Conservation (phyloP, 1,140 invertebrate species). For the Spodoptera litura region DNA sequence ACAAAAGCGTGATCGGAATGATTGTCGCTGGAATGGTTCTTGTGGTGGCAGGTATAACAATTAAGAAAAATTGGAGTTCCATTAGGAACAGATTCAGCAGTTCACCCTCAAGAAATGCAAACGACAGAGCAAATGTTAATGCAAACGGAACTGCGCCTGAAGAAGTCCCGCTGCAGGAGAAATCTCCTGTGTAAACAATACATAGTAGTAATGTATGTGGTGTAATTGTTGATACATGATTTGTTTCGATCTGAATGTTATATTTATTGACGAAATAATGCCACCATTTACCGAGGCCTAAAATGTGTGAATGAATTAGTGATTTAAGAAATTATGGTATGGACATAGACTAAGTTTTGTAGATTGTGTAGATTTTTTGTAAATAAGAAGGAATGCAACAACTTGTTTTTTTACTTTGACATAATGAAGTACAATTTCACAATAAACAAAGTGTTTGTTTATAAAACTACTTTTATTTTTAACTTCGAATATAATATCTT, state of each 20-base stretch:
- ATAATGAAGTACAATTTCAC: slow-evolving; percentile 46
- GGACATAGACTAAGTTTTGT: slow-evolving; percentile 63
- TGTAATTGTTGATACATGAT: slow-evolving; percentile 56
- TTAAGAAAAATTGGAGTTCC: slow-evolving; percentile 87
- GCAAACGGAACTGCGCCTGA: slow-evolving; percentile 75
- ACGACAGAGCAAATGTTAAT: slow-evolving; percentile 62
- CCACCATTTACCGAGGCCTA: slow-evolving; percentile 24
- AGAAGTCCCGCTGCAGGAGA: slow-evolving; percentile 80
- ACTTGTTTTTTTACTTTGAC: slow-evolving; percentile 59
- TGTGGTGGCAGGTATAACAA: slow-evolving; percentile 79
- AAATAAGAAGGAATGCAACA: slow-evolving; percentile 54
- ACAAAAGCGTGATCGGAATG: slow-evolving; percentile 79
- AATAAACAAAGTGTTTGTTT: slow-evolving; percentile 49
- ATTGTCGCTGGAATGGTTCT: slow-evolving; percentile 83
- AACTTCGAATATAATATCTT: neutral
- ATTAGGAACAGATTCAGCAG: slow-evolving; percentile 78
- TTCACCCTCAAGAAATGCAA: slow-evolving; percentile 70
- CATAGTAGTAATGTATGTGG: slow-evolving; percentile 16
- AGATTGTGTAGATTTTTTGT: slow-evolving; percentile 58
- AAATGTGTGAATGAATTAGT: slow-evolving; percentile 39
- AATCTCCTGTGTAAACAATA: slow-evolving; percentile 72
- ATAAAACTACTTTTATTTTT: neutral
- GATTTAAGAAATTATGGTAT: slow-evolving; percentile 38
- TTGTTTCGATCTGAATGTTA: slow-evolving; percentile 77
- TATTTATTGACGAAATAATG: slow-evolving; percentile 55